Evolutionary conservation across 2,888 invertebrate genomes (phyloP).

Genomic region (Heliconius charithonia): DNA sequence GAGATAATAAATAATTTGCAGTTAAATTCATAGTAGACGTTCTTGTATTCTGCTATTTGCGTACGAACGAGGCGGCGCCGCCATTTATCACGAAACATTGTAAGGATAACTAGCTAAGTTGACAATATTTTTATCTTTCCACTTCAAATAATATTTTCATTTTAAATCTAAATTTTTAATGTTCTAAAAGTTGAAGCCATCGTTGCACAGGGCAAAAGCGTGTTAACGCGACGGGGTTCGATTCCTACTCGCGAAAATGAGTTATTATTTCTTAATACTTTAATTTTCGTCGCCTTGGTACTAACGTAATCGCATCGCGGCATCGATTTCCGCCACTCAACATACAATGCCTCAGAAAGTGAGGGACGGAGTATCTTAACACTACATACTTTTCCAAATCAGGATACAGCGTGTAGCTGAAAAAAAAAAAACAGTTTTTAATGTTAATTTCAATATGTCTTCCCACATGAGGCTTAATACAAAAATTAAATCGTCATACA

Average conservation of each 20-base stretch:
- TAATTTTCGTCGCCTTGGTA: too few species aligned
- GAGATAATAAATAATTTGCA: slow-evolving; percentile 1
- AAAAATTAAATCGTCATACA: slow-evolving; percentile 30
- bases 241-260: too few species aligned
- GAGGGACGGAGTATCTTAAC: too few species aligned
- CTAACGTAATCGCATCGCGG: too few species aligned
- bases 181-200: too few species aligned
- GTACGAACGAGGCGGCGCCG: slow-evolving; percentile 30
- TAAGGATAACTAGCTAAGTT: slow-evolving; percentile 27
- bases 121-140: slow-evolving; percentile 18
- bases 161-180: background rate
- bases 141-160: slow-evolving; percentile 12
- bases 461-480: slow-evolving; percentile 2
- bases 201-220: too few species aligned
- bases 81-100: slow-evolving; percentile 27
- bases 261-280: too few species aligned
- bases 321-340: too few species aligned
- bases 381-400: too few species aligned
- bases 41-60: slow-evolving; percentile 22
- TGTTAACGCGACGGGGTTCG: too few species aligned
- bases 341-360: too few species aligned
- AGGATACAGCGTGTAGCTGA: too few species aligned
- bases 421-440: background rate
- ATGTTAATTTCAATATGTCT: slow-evolving; percentile 20
- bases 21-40: slow-evolving; percentile 18